Conservation (phyloP, 2,888 invertebrate genomes). For the Caenorhabditis sulstoni region DNA sequence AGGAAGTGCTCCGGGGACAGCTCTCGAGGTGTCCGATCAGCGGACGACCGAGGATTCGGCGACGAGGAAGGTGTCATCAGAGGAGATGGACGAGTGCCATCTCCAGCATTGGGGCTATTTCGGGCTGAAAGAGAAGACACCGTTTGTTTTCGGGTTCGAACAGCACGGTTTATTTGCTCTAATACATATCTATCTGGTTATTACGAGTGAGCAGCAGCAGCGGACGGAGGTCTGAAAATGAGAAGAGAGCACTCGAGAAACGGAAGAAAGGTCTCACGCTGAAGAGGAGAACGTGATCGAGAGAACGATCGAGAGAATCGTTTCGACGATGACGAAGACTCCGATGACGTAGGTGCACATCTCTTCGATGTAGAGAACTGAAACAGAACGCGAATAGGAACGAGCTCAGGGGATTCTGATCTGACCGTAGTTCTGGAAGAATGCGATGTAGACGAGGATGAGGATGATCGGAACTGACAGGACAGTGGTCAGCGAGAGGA, state of each 20-base stretch:
- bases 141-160: too few relatives aligned
- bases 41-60: too few relatives aligned
- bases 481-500: conserved; percentile 51
- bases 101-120: too few relatives aligned
- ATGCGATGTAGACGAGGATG: conserved; percentile 60
- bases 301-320: conserved; percentile 39
- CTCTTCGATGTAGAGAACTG: conserved; percentile 64
- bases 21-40: too few relatives aligned
- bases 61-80: too few relatives aligned
- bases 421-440: conserved; percentile 63
- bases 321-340: conserved; percentile 55
- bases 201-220: conserved; percentile 25
- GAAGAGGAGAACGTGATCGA: conserved; percentile 48
- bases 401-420: not conserved
- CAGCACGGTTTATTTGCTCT: too few relatives aligned
- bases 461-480: conserved; percentile 46
- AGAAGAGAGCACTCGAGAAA: not conserved
- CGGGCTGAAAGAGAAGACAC: too few relatives aligned
- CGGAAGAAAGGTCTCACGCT: conserved; percentile 10
- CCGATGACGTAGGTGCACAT: conserved; percentile 49
- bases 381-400: too few relatives aligned
- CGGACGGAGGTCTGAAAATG: conserved; percentile 28
- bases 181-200: not conserved
- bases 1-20: conserved; percentile 11
- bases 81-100: too few relatives aligned